phyloP scores from a whole-genome alignment of 2,113 vertebrate genomes.

The Balaeniceps rex region DNA sequence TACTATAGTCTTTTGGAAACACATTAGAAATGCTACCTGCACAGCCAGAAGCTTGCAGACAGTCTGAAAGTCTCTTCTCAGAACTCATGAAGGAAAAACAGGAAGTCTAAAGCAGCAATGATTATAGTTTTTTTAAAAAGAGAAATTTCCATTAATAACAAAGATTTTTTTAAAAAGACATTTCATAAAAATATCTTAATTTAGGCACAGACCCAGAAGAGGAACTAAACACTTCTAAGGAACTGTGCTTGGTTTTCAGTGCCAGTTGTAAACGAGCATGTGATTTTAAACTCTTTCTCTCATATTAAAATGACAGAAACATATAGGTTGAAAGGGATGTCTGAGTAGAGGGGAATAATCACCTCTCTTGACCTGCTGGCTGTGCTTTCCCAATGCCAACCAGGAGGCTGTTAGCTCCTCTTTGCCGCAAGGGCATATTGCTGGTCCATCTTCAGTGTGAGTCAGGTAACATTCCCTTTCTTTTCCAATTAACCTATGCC shows the following conservation, averaged over 20 bases:
- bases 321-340: not conserved
- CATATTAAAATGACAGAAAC: not conserved
- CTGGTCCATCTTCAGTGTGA: not conserved
- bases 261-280: rapidly evolving
- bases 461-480: not conserved
- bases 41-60: not conserved
- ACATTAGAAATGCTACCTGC: not conserved
- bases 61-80: not conserved
- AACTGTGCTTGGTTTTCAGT: not conserved
- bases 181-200: not conserved
- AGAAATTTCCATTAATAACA: not conserved
- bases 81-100: not conserved
- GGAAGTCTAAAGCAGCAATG: not conserved
- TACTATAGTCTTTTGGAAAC: not conserved
- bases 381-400: not conserved
- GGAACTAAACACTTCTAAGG: not conserved
- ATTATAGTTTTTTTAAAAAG: not conserved
- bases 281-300: not conserved
- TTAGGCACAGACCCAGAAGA: not conserved
- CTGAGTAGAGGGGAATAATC: not conserved
- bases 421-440: not conserved
- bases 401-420: not conserved
- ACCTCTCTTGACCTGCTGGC: not conserved
- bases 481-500: not conserved
- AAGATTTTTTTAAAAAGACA: not conserved